Base-by-base conservation (phyloP, 2,113 vertebrate species). In the Toxostoma redivivum region DNA sequence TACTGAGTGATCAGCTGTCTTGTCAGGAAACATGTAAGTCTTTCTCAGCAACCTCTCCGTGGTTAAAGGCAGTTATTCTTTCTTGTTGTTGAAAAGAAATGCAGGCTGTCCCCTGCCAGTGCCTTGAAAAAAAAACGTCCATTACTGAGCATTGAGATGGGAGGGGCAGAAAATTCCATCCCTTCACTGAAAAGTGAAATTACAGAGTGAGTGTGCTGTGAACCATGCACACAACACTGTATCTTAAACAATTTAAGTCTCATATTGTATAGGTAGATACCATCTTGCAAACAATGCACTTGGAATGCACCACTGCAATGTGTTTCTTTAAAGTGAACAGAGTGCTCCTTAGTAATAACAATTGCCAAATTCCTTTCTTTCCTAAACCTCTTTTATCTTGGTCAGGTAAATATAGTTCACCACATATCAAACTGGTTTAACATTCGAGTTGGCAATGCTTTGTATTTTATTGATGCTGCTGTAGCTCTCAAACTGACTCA, bases 141-240 rank as follows among this genome's bases (percentile, higher is more conserved):
- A 8, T 92, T 95, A 78, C 53, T 20, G 44, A 84, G 53, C 33
- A 25, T 31, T 94, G 88, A 74, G 91, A 93, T 11, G 3, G 40
- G 65, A 45, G 50, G 25, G 48, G 40, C 0, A 10, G 73, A 72
- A 94, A 93, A 92, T 92, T 80, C 88, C 88, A 71, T 92, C 86
- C 86, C 12, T 64, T 73, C 48, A 12, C 48, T 94, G 83, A 88
- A 86, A 95, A 88, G 64, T 65, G 62, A 81, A 96, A 96, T 96
- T 93, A 45, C 69, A 81, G 77, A 92, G 47, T 33, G n/a, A 73
- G 37, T 79, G 95, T 93, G 72, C 86, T 69, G 28, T 76, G 82
- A 86, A 48, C 72, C 48, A 8, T 71, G 40, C 31, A 33, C 58
- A 64, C 65, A 71, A 35, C n/a, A 25, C 14, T 44, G 18, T 60